Conservation (phyloP, 2,888 invertebrate genomes). For the Drosophila paucipuncta region DNA sequence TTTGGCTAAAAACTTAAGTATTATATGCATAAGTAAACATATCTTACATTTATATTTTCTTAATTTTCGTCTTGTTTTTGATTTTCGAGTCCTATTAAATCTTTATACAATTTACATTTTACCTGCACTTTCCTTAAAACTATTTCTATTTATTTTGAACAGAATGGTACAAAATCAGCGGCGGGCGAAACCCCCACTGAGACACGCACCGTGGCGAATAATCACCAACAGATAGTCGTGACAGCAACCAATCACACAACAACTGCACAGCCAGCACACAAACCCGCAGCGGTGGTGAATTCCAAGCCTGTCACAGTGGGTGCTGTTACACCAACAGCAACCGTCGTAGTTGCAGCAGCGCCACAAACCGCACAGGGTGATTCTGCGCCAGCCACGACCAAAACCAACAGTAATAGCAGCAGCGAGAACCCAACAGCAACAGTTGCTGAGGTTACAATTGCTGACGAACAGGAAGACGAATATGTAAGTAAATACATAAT, state of each 20-base stretch:
- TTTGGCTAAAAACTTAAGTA: background rate
- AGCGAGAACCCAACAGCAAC: conserved; percentile 36
- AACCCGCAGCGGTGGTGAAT: conserved; percentile 62
- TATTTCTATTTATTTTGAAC: conserved; percentile 1
- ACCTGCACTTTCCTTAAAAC: conserved; percentile 5
- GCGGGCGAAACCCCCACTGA: conserved; percentile 65
- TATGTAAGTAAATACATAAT: conserved; percentile 86
- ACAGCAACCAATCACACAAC: conserved; percentile 43
- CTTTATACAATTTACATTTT: conserved; percentile 6
- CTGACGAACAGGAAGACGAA: conserved; percentile 89
- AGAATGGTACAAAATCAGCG: conserved; percentile 67
- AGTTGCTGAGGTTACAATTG: conserved; percentile 85
- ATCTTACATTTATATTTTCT: background rate
- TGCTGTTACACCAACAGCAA: conserved; percentile 59
- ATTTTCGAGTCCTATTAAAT: conserved; percentile 6
- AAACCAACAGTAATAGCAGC: conserved; percentile 31
- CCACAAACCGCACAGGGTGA: conserved; percentile 69
- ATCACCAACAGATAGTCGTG: conserved; percentile 63
- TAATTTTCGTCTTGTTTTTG: conserved; percentile 3
- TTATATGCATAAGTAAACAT: conserved; percentile 6
- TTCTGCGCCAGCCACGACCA: conserved; percentile 5
- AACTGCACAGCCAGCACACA: conserved; percentile 58
- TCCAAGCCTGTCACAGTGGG: conserved; percentile 46
- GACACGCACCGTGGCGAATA: conserved; percentile 57
- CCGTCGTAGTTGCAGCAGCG: conserved; percentile 60